Conservation (phyloP, 2,888 invertebrate genomes). For the Brachylomia viminalis region DNA sequence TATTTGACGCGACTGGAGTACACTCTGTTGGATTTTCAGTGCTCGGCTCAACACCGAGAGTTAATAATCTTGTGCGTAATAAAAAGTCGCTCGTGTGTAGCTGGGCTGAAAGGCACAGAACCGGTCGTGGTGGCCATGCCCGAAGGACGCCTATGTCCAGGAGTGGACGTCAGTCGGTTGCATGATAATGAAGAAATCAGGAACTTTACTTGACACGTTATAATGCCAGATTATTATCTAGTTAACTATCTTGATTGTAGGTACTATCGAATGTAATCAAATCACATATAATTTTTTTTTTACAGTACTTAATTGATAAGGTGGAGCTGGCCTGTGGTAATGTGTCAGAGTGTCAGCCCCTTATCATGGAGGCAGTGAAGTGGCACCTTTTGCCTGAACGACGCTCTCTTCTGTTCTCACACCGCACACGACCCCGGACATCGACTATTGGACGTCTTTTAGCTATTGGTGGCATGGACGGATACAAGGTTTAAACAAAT, state of each 20-base stretch:
- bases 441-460: slow-evolving; percentile 97
- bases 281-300: slow-evolving; percentile 42
- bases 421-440: slow-evolving; percentile 96
- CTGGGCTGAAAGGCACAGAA: not conserved
- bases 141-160: not conserved
- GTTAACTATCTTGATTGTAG: not conserved
- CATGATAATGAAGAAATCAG: not conserved
- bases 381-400: slow-evolving; percentile 98
- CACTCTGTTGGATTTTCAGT: not conserved
- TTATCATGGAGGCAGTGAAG: slow-evolving; percentile 98
- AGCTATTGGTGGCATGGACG: slow-evolving; percentile 98
- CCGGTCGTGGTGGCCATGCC: not conserved
- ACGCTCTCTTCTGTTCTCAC: slow-evolving; percentile 93
- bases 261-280: not conserved
- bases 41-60: not conserved
- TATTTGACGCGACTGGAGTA: not conserved
- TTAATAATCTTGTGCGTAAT: not conserved
- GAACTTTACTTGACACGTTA: too few species aligned
- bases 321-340: slow-evolving; percentile 93
- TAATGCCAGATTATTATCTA: not conserved
- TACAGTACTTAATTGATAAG: slow-evolving; percentile 96
- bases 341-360: slow-evolving; percentile 94
- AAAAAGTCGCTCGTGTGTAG: too few species aligned
- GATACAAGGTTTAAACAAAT: slow-evolving; percentile 92
- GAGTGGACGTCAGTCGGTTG: not conserved